Base-by-base conservation (phyloP, 2,797 vertebrate species). In the Vultur gryphus region DNA sequence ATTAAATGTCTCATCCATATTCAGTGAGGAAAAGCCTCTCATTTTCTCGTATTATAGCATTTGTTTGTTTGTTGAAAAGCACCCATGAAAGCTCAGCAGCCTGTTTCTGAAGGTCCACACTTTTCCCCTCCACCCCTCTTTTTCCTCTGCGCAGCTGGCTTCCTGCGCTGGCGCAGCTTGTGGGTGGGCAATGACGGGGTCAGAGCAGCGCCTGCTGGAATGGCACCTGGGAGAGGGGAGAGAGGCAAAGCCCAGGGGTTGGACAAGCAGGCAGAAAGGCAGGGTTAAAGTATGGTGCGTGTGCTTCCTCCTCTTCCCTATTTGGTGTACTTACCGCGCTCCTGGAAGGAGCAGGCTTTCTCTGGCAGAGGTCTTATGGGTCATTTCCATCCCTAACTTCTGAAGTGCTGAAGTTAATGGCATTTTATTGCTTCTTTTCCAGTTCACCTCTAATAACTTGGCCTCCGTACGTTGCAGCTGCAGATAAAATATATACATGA, bases 401-500 rank as follows among this genome's bases (percentile, higher is more conserved):
- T 43, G 0, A 79, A 94, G 51, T 43, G 41, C 64, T 91, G 16
- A 80, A 64, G n/a, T 71, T 84, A 76, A 94, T 95, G 93, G 82
- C 67, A 87, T 97, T 97, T 98, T 95, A 79, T 96, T 93, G 64
- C 54, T 90, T 61, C 94, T 78, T 96, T 95, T 91, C 92, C 95
- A 85, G 61, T 64, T 96, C 93, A 96, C 84, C 87, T 94, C 80
- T 29, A 79, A 89, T 17, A 71, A 58, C 44, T 82, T 62, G 51
- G 55, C 67, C 52, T 72, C 72, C 4, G 5, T 67, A 62, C 62
- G 23, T 66, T 33, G 37, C 75, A 82, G 86, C 71, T 81, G 77
- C 65, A 91, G 66, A 92, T 71, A 92, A 93, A 96, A 93, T 49
- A 84, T 12, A 90, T 41, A 12, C 48, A 85, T 12, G 79, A 59